Percentiles rank a stretch among this genome's conserved stretches.
Conservation (phyloP, 2,888 invertebrate species). For the Platycheirus rosarum region DNA sequence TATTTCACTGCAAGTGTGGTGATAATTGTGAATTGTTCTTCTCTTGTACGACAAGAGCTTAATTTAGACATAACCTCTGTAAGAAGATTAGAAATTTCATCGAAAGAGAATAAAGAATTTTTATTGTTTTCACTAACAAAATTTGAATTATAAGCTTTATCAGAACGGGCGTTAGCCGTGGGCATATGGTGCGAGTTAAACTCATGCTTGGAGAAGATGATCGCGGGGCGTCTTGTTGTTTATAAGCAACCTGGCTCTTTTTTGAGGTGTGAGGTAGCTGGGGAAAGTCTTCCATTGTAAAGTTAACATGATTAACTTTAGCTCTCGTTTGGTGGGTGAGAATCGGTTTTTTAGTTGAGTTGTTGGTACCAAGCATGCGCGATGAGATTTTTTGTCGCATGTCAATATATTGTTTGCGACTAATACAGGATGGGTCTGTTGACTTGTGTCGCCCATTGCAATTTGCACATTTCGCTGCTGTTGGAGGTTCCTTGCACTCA, state of each 20-base stretch:
- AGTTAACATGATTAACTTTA: neutral
- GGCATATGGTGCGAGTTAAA: neutral
- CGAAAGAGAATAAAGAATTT: too few species aligned
- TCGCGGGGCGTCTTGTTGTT: too few species aligned
- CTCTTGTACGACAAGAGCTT: neutral
- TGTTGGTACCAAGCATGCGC: neutral
- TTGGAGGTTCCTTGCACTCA: neutral
- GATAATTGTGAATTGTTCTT: neutral
- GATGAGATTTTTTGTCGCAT: neutral
- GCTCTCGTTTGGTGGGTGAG: neutral
- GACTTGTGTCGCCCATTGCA: conserved; percentile 2
- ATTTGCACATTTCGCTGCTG: neutral
- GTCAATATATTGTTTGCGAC: too few species aligned
- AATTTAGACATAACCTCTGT: neutral
- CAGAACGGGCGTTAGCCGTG: neutral
- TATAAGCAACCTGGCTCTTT: neutral
- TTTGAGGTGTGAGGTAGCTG: neutral
- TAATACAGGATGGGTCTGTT: too few species aligned
- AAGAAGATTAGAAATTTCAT: neutral
- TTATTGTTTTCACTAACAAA: neutral
- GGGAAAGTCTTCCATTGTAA: conserved; percentile 2
- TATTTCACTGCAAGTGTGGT: too few species aligned
- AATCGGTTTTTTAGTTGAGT: conserved; percentile 3
- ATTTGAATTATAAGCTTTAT: too few species aligned
- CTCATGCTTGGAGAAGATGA: too few species aligned